phyloP scores from a whole-genome alignment of 2,113 vertebrate genomes.

The Connochaetes taurinus region DNA sequence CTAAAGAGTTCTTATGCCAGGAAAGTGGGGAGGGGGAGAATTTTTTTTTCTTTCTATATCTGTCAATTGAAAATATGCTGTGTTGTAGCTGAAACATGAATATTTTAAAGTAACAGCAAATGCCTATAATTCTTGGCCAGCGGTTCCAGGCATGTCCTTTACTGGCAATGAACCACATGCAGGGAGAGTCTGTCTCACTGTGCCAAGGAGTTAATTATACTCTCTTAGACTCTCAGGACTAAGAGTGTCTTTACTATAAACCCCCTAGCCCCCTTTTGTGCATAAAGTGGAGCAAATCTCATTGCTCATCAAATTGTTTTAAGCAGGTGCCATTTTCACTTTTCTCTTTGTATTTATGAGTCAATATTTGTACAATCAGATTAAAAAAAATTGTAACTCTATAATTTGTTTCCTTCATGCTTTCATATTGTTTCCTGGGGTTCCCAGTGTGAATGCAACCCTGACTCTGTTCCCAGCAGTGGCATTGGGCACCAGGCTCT shows the following conservation, averaged over 20 bases:
- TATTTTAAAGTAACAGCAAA: slow-evolving; percentile 66
- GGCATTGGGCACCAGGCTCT: neutral
- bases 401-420: neutral
- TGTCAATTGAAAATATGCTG: slow-evolving; percentile 61
- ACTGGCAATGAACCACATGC: slow-evolving; percentile 57
- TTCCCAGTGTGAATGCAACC: neutral
- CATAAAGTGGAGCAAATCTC: neutral
- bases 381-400: neutral
- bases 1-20: neutral
- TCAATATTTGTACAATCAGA: slow-evolving; percentile 15
- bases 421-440: neutral
- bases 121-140: slow-evolving; percentile 66
- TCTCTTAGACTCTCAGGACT: slow-evolving; percentile 27
- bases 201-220: slow-evolving; percentile 67
- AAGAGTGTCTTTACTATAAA: slow-evolving; percentile 19
- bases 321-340: neutral
- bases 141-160: slow-evolving; percentile 58
- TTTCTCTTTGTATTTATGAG: slow-evolving; percentile 13
- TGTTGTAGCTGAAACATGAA: slow-evolving; percentile 64
- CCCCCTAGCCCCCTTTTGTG: neutral
- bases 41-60: neutral
- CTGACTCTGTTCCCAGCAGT: neutral
- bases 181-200: neutral
- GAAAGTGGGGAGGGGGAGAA: neutral
- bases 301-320: neutral